phyloP scores from a whole-genome alignment of 1,140 invertebrate genomes.

The Orchestia grillus region DNA sequence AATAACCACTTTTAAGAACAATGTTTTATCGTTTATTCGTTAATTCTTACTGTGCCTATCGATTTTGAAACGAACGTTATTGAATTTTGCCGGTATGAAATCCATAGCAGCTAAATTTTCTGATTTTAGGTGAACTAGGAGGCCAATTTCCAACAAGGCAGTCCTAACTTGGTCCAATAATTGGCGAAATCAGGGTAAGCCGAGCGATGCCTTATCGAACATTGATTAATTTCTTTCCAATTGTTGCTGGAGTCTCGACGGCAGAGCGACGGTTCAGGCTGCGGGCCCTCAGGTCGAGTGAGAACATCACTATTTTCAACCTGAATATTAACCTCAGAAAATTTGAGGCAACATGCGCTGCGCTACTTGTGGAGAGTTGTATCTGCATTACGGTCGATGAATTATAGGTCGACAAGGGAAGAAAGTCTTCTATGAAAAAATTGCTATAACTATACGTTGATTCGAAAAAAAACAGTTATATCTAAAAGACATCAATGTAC shows the following conservation, averaged over 20 bases:
- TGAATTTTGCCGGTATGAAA: neutral
- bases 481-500: no score
- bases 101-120: slow-evolving; percentile 5
- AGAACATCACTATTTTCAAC: neutral
- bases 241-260: neutral
- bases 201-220: neutral
- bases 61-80: neutral
- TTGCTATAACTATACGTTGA: no score
- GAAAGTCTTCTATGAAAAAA: no score
- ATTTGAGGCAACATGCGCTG: neutral
- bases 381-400: no score
- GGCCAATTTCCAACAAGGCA: neutral
- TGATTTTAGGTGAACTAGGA: neutral
- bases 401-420: no score
- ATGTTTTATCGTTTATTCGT: neutral
- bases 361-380: no score
- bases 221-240: slow-evolving; percentile 46
- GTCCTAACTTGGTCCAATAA: neutral
- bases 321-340: neutral
- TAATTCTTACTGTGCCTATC: neutral
- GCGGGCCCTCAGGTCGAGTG: neutral
- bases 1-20: neutral
- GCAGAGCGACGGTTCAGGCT: neutral
- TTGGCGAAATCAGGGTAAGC: slow-evolving; percentile 1
- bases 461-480: no score